Base-by-base conservation (phyloP, 2,888 invertebrate species). In the Branchipolynoe longqiensis region DNA sequence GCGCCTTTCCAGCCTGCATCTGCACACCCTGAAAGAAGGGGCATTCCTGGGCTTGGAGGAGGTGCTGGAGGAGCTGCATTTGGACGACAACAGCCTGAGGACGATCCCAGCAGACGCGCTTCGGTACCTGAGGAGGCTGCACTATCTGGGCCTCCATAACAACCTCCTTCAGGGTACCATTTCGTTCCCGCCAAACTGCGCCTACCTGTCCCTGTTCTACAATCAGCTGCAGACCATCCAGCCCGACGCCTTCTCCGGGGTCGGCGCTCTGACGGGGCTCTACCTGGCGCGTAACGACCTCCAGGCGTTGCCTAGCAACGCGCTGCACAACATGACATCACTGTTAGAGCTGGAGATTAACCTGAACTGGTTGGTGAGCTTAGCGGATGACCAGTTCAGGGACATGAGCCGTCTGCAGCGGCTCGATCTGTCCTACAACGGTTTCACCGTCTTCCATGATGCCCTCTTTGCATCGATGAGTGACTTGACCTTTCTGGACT, bases 71-170 rank as follows among this genome's bases (percentile, higher is more conserved):
- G 28, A 78, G 33, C 48, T 78, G 25, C 78, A 78, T 25, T 28
- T 78, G 28, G 78, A 78, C 48, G 78, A 78, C 78, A 78, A 78
- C 31, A 8, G 54, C 25, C 41, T 78, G 25, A 14, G 8, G 28
- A 18, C n/a, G 12, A 41, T 78, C 8, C 78, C 78, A 22, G 31
- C 1, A 4, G 28, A 28, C 0, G 31, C 48, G 12, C 25, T 78
- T 1, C 41, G 25, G 25, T 48, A 41, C n/a, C 48, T 78, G 1
- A 41, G 28, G 18, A 78, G 28, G 25, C 48, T 78, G 25, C 25
- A 48, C 14, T 78, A 78, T 25, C 41, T 78, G 12, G 78, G 78
- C 4, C 78, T 78, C 4, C 78, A 78, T 48, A 78, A 78, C 25
- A 78, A 78, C 48, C 28, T 25, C 12, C 18, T 69, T 3, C 33